Base-by-base conservation (phyloP, 2,888 invertebrate genomes). In the Allacma fusca region DNA sequence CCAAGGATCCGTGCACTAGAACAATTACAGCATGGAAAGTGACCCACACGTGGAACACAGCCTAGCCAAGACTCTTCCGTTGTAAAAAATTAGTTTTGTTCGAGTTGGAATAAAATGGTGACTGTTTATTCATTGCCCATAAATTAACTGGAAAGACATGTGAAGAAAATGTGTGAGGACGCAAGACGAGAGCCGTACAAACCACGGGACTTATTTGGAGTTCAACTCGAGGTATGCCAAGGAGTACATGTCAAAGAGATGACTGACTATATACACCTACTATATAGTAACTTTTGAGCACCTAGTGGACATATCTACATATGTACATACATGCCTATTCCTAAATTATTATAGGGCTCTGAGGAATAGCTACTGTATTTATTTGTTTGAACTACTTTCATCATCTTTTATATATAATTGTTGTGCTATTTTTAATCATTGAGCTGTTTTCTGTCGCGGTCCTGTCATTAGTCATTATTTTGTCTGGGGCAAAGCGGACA, bases 151-250 rank as follows among this genome's bases (percentile, higher is more conserved):
- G n/a, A 62, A 24, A 62, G 62, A 19, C 62, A 62, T 62, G 62
- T 40, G 68, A 75, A 26, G 73, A 81, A 81, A 79, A 83, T 81
- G 81, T 81, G 81, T 69, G 83, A 83, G 62, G 80, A 80, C 74
- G 77, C 79, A 50, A 77, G 76, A 77, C 50, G 85, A 71, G 85
- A 85, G 78, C 87, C 88, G n/a, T 88, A 88, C 82, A 86, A 90
- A 81, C 89, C 90, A 70, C 86, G 90, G 80, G 90, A 90, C 85
- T 87, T 91, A 43, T 91, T 90, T 83, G 90, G 90, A 67, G 89
- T 91, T 72, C 91, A 91, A 82, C 87, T 91, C 21, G 90, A 91
- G 89, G 90, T 90, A 86, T 9, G 34, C 9, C 4, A 34, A 34
- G 9, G 9, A 34, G 34, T n/a, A n/a, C n/a, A n/a, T n/a, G n/a